Conservation (phyloP, 1,140 invertebrate genomes). For the Drosophila rufa region DNA sequence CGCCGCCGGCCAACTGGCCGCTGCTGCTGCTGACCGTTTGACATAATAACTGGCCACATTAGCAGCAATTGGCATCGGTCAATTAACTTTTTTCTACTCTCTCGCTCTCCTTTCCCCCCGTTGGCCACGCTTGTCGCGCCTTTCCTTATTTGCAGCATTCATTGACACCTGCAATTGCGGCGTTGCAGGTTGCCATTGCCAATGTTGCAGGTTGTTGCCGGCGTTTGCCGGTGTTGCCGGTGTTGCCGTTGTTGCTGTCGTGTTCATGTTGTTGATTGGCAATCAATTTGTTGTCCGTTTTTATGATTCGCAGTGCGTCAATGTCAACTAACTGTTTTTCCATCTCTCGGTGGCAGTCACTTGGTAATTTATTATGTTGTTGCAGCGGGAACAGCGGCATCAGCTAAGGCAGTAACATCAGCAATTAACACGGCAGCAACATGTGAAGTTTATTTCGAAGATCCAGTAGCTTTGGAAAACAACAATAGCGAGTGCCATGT, state of each 20-base stretch:
- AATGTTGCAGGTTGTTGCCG: conserved; percentile 9
- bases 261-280: conserved; percentile 82
- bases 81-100: conserved; percentile 73
- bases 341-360: conserved; percentile 27
- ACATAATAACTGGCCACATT: conserved; percentile 83
- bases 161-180: conserved; percentile 77
- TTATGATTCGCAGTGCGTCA: conserved; percentile 83
- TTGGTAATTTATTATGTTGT: conserved; percentile 69
- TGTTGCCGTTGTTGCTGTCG: conserved; percentile 60
- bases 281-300: conserved; percentile 83
- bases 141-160: conserved; percentile 81
- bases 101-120: conserved; percentile 10
- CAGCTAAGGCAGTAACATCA: conserved; percentile 35
- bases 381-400: conserved; percentile 48
- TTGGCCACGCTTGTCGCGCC: conserved; percentile 63
- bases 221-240: conserved; percentile 1
- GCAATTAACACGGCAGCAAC: conserved; percentile 31
- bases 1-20: conserved; percentile 28
- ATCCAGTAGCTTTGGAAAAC: conserved; percentile 21
- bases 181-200: conserved; percentile 41
- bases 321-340: conserved; percentile 75
- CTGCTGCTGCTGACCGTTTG: conserved; percentile 70
- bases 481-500: conserved; percentile 45
- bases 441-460: conserved; percentile 12
- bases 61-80: conserved; percentile 81